A percentile compares a stretch with the other conserved stretches of the same genome.
phyloP scores from a whole-genome alignment of 1,140 invertebrate species.

The Atopsyche davidsoni region DNA sequence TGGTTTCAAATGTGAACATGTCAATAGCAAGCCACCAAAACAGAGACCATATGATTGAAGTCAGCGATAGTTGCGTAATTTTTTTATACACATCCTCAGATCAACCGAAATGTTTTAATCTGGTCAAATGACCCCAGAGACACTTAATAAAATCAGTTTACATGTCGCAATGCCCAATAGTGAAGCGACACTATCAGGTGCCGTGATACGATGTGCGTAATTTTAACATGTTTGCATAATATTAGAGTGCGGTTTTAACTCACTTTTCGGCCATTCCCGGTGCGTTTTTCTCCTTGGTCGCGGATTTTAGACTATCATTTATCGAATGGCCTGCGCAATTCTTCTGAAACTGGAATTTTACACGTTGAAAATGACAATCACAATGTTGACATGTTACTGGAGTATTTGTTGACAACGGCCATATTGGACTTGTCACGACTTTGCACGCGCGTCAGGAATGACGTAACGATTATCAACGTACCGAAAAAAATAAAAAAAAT shows the following conservation, averaged over 20 bases:
- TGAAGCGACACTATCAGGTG: background rate
- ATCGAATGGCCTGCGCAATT: background rate
- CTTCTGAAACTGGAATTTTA: background rate
- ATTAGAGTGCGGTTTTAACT: background rate
- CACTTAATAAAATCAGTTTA: background rate
- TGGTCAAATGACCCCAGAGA: no score
- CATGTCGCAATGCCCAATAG: background rate
- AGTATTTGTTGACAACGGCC: constrained; percentile 26
- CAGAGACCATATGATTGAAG: background rate
- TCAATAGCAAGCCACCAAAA: background rate
- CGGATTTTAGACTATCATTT: background rate
- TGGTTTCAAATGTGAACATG: background rate
- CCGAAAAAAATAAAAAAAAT: no score
- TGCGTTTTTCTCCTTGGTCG: background rate
- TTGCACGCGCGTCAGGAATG: no score
- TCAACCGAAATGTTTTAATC: no score
- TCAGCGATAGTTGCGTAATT: background rate
- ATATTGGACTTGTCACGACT: constrained; percentile 9
- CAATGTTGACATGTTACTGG: constrained; percentile 19
- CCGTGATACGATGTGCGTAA: no score
- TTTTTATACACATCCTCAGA: no score
- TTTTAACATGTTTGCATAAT: background rate
- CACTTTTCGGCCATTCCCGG: constrained; percentile 3
- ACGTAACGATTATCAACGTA: no score
- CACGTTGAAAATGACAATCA: constrained; percentile 8